These are phyloP conservation scores for Crenichthys baileyi DNA, from an alignment of 2,797 vertebrate species.

Conservation along the genomic window DNA sequence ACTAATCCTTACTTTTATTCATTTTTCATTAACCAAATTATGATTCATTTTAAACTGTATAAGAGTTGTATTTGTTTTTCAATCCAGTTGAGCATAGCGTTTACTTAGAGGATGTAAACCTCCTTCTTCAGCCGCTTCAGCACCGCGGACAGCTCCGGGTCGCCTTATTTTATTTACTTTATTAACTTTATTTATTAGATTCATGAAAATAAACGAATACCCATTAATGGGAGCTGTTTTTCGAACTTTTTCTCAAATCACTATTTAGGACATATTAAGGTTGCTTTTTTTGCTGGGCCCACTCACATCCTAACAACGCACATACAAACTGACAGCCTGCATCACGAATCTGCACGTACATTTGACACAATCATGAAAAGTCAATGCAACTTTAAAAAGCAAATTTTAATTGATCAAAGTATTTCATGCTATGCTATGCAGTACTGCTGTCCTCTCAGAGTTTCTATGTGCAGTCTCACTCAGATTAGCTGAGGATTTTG, in stretches of 20 bases:
- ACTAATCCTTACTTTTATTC: not conserved
- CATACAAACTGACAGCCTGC: constrained; percentile 15
- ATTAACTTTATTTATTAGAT: not conserved
- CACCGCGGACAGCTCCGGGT: constrained; percentile 76
- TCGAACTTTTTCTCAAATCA: not conserved
- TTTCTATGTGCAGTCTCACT: constrained; percentile 50
- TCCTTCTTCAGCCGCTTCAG: constrained; percentile 67
- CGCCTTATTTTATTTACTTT: not conserved
- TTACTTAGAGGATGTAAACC: constrained; percentile 38
- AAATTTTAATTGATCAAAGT: not conserved
- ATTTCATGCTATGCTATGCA: constrained; percentile 16
- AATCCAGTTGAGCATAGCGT: constrained; percentile 21
- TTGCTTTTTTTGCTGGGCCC: not conserved
- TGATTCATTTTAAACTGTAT: not conserved
- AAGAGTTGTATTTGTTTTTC: not conserved
- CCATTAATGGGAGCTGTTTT: not conserved
- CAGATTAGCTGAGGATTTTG: constrained; percentile 74
- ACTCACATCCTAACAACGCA: not conserved
- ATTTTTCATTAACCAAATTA: not conserved
- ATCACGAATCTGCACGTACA: not conserved
- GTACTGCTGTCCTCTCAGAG: constrained; percentile 34
- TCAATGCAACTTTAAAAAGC: constrained; percentile 3
- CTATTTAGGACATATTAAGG: not conserved
- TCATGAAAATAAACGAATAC: not conserved
- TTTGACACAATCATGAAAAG: not conserved